phyloP scores from a whole-genome alignment of 2,888 invertebrate genomes.

The Patella ulyssiponensis region DNA sequence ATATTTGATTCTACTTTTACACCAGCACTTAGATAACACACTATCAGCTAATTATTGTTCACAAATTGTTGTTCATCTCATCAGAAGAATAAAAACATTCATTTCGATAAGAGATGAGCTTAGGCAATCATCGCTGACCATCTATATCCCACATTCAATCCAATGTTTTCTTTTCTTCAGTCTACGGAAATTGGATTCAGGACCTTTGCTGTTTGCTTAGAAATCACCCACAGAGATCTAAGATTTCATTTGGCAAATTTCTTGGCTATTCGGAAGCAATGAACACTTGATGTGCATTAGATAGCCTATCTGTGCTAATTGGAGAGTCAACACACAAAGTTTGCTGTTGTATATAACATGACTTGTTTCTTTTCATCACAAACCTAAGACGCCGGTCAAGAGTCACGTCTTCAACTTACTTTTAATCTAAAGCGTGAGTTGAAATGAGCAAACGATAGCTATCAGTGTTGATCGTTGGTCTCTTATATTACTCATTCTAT shows the following conservation, averaged over 20 bases:
- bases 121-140: not conserved
- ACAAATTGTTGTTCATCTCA: no score
- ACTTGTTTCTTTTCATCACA: constrained; percentile 9
- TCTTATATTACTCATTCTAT: no score
- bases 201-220: constrained; percentile 8
- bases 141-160: not conserved
- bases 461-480: no score
- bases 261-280: constrained; percentile 3
- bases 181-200: constrained; percentile 7
- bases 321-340: not conserved
- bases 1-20: no score
- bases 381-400: constrained; percentile 4
- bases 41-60: no score
- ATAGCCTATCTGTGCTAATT: constrained; percentile 7
- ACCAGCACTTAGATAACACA: no score
- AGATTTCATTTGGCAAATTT: not conserved
- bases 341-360: constrained; percentile 5
- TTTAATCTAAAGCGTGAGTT: not conserved
- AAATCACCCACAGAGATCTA: constrained; percentile 1
- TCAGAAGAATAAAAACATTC: not conserved
- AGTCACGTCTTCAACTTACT: not conserved
- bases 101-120: not conserved
- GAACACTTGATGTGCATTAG: constrained; percentile 13
- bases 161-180: constrained; percentile 4
- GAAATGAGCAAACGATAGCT: not conserved